Conservation (phyloP, 2,113 vertebrate species). For the Bungarus multicinctus region DNA sequence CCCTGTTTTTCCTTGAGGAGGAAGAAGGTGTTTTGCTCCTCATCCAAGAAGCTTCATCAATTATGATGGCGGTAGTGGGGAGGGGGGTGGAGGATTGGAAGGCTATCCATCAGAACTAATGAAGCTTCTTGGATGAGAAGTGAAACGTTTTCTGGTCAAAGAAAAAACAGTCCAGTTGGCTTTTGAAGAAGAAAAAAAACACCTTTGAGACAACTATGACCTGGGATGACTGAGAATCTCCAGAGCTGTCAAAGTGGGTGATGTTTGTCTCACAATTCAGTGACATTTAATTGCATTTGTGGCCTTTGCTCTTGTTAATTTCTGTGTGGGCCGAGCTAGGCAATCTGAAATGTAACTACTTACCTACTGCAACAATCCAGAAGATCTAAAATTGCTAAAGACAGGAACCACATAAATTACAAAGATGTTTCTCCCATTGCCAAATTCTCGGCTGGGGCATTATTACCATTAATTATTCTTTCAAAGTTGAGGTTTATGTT, state of each 20-base stretch:
- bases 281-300: not conserved
- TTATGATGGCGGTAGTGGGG: not conserved
- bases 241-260: not conserved
- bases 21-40: not conserved
- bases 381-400: conserved; percentile 28
- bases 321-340: not conserved
- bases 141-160: not conserved
- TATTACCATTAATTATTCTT: conserved; percentile 53
- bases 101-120: not conserved
- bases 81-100: not conserved
- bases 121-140: not conserved
- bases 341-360: not conserved
- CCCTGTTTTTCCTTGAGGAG: not conserved
- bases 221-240: not conserved
- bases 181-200: not conserved
- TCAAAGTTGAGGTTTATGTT: conserved; percentile 49
- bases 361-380: not conserved
- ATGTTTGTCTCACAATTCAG: not conserved
- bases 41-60: not conserved
- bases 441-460: conserved; percentile 34
- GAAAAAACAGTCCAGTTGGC: not conserved
- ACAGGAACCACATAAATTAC: conserved; percentile 18
- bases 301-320: not conserved
- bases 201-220: not conserved
- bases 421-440: conserved; percentile 13